Evolutionary conservation across 2,888 invertebrate genomes (phyloP).

Genomic region (Lottia scabra): DNA sequence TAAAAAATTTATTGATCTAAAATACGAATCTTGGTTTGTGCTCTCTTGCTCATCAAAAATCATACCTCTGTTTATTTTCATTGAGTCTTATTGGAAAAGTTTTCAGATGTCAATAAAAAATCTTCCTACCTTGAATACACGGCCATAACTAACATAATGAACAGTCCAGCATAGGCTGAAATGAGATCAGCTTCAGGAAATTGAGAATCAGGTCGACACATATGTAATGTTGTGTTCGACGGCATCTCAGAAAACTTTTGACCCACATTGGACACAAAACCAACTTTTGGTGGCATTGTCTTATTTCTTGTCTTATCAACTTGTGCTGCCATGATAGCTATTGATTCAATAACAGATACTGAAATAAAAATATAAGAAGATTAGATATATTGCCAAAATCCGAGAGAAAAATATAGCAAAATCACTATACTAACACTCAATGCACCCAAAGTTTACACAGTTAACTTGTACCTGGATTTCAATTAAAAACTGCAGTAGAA

Average conservation of each 20-base stretch:
- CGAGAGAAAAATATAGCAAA: too few species aligned
- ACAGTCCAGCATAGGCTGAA: slow-evolving; percentile 68
- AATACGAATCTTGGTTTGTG: too few species aligned
- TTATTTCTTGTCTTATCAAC: not conserved
- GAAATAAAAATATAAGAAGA: not conserved
- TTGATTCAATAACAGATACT: slow-evolving; percentile 31
- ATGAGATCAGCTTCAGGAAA: slow-evolving; percentile 62
- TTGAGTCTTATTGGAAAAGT: too few species aligned
- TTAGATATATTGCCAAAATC: too few species aligned
- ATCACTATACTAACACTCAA: too few species aligned
- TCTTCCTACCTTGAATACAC: slow-evolving; percentile 62
- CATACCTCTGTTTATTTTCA: too few species aligned
- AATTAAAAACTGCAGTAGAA: too few species aligned
- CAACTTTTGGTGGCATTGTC: not conserved
- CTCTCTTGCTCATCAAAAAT: too few species aligned
- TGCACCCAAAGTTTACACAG: too few species aligned
- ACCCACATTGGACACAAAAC: slow-evolving; percentile 6
- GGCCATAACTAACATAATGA: slow-evolving; percentile 69
- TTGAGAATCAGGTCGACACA: slow-evolving; percentile 53
- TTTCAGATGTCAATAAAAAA: not conserved
- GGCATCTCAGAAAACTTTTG: not conserved
- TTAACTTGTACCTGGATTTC: too few species aligned
- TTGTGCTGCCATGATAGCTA: not conserved
- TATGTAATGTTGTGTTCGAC: slow-evolving; percentile 16
- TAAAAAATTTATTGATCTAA: too few species aligned